These are phyloP conservation scores for Neodiprion virginianus DNA, from an alignment of 1,140 invertebrate genomes.

Conservation along the genomic window DNA sequence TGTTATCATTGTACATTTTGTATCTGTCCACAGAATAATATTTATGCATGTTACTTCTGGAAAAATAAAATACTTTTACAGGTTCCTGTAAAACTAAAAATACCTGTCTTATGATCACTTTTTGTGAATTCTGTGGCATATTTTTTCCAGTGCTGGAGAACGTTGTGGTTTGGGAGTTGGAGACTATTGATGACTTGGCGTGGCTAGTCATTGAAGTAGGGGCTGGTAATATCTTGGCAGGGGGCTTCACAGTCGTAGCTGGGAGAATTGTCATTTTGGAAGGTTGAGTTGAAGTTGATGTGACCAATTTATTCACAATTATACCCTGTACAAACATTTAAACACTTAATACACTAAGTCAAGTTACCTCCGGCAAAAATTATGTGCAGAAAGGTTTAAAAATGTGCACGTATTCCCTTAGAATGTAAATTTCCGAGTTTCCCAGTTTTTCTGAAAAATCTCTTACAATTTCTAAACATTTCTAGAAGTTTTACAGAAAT, in stretches of 20 bases:
- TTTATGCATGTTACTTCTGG: too few relatives aligned
- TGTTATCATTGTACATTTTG: too few relatives aligned
- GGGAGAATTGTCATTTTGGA: conserved; percentile 56
- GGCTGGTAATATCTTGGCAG: conserved; percentile 74
- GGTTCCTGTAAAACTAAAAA: conserved; percentile 25
- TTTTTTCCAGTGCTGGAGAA: conserved; percentile 49
- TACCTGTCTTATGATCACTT: conserved; percentile 68
- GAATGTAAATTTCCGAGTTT: conserved; percentile 34
- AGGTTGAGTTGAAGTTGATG: conserved; percentile 51
- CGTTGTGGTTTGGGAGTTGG: conserved; percentile 46
- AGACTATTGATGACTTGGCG: conserved; percentile 45
- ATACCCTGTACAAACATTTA: conserved; percentile 49
- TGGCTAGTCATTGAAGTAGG: conserved; percentile 58
- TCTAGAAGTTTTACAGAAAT: too few relatives aligned
- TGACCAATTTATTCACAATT: conserved; percentile 60
- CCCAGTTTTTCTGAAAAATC: too few relatives aligned
- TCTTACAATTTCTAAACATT: too few relatives aligned
- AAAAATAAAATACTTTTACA: too few relatives aligned
- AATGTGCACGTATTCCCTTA: conserved; percentile 48
- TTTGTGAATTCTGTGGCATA: conserved; percentile 64
- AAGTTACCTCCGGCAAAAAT: conserved; percentile 23
- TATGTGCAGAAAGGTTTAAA: conserved; percentile 49
- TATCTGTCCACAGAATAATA: too few relatives aligned
- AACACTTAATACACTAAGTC: too few relatives aligned
- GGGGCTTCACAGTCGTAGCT: conserved; percentile 64